These are phyloP conservation scores for Malaclemys terrapin DNA, from an alignment of 2,113 vertebrate genomes.

Conservation along the genomic window DNA sequence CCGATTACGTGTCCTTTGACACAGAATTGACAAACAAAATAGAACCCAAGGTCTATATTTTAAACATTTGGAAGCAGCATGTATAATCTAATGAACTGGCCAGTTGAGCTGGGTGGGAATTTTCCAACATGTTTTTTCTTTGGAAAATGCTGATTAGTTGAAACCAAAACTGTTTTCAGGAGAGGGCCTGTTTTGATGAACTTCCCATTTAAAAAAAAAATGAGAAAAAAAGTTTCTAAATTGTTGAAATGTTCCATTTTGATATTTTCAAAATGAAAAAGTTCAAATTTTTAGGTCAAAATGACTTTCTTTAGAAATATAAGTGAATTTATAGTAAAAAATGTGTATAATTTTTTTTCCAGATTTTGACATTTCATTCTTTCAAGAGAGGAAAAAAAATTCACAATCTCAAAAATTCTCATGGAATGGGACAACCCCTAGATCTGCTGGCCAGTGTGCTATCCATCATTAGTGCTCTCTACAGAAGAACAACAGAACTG, in stretches of 20 bases:
- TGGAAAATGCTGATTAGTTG: not conserved
- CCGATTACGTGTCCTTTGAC: conserved; percentile 54
- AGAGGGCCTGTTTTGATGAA: not conserved
- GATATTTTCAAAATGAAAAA: not conserved
- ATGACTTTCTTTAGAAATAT: not conserved
- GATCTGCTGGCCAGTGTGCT: not conserved
- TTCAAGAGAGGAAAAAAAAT: not conserved
- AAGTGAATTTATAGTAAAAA: not conserved
- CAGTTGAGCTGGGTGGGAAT: not conserved
- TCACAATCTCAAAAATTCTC: not conserved
- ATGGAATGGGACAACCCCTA: not conserved
- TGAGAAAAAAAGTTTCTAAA: not conserved
- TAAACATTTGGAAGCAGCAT: not conserved
- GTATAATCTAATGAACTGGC: not conserved
- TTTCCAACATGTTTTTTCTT: not conserved
- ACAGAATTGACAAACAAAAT: conserved; percentile 55
- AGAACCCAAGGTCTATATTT: conserved; percentile 37
- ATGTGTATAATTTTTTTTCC: not conserved
- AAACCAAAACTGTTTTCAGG: not conserved
- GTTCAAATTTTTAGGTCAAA: not conserved
- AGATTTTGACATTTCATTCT: not conserved
- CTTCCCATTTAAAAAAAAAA: not conserved
- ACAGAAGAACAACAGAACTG: not conserved
- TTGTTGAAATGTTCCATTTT: not conserved
- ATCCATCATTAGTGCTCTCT: not conserved